Evolutionary conservation across 2,797 vertebrate species (phyloP).

Genomic region (Melanogrammus aeglefinus): DNA sequence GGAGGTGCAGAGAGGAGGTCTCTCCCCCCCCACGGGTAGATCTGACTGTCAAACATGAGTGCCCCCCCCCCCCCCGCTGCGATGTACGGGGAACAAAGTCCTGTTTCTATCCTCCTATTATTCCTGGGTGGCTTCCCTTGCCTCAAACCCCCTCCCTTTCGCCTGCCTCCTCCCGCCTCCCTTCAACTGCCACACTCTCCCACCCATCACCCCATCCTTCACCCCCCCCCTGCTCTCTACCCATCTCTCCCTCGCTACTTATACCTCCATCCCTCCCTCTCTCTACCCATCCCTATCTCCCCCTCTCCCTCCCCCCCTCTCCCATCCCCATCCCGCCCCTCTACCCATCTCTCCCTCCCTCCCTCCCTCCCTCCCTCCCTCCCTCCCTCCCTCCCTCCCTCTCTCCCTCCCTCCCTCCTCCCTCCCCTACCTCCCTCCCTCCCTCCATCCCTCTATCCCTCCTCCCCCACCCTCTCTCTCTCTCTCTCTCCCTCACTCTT

Average conservation of each 20-base stretch:
- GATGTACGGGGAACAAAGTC: constrained; percentile 35
- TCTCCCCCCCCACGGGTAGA: constrained; percentile 28
- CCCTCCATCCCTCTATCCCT: too few relatives aligned
- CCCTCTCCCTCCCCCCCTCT: constrained; percentile 4
- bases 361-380: not conserved
- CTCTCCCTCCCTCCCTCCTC: too few relatives aligned
- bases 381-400: too few relatives aligned
- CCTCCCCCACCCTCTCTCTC: too few relatives aligned
- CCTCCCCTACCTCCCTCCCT: too few relatives aligned
- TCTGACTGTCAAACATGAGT: constrained; percentile 45
- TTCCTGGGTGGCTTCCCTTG: constrained; percentile 32
- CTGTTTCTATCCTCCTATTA: constrained; percentile 8
- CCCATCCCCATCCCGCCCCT: not conserved
- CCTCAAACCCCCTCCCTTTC: not conserved
- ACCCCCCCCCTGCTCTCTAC: constrained; percentile 12
- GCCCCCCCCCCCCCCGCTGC: constrained; percentile 30
- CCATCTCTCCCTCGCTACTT: constrained; percentile 50
- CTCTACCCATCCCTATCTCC: constrained; percentile 3
- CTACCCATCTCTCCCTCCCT: not conserved
- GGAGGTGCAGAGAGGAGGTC: constrained; percentile 17
- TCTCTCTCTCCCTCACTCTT: too few relatives aligned
- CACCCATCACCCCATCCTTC: constrained; percentile 5
- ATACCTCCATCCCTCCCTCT: constrained; percentile 6
- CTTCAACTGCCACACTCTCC: not conserved
- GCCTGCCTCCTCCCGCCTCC: constrained; percentile 2